Evolutionary conservation across 37 sponge, comb jelly and placozoan species (phyloP), one percentile per base, ranked within the genome.

Genomic region (Dysidea cf. avara): DNA sequence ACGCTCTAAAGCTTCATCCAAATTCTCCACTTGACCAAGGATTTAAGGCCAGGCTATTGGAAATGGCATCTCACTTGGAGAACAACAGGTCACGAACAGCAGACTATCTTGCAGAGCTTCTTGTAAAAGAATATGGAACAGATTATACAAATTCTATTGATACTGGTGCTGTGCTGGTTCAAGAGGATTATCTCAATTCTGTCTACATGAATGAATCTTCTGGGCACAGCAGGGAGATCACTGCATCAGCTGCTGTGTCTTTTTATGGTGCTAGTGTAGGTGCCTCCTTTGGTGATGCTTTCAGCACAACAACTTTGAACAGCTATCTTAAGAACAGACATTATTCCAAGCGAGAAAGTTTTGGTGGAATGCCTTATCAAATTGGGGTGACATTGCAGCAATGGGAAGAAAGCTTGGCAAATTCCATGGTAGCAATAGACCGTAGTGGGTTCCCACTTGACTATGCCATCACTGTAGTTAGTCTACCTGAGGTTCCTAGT

Each of bases 91-190:
- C 71, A 1, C 7, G 17, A 37, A 53, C 53, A 36, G 84, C 84
- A 0, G 33, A 58, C 37, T 77, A 71, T 49, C 29, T 68, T 22
- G 64, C 78, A 24, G 69, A 84, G 50, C 32, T 77, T 57, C 65
- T 84, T 13, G 38, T 84, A 7, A 34, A 77, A 40, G 84, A 84
- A 48, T 84, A 77, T 32, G 84, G 84, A 7, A 84, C 84, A 0
- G 72, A 84, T 56, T 71, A 71, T 47, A 20, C 71, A 28, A 76
- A 47, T 25, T 53, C 73, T n/a, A 39, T 53, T 43, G 46, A 43
- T 12, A 9, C 9, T 43, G 46, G 46, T 43, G 9, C 46, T 43
- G 40, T 91, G 0, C 56, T 86, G 7, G 47, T 71, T 16, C 72
- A 84, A 39, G 66, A 69, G 37, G 72, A 70, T 49, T 64, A 66